Evolutionary conservation across 2,797 vertebrate genomes (phyloP).

Genomic region (Aulostomus chinensis): DNA sequence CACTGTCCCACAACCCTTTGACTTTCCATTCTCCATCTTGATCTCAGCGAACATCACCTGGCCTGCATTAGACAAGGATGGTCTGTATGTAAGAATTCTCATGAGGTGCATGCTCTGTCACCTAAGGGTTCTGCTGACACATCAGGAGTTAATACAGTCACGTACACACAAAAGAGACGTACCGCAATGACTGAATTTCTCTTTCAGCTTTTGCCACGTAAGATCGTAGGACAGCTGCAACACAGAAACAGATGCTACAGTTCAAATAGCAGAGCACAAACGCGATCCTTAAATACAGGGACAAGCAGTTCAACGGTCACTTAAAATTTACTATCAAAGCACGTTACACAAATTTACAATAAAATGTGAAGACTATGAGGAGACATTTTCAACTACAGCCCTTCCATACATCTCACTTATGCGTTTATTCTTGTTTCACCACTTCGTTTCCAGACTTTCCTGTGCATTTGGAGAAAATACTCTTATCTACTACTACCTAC

Average conservation of each 20-base stretch:
- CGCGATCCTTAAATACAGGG: background rate
- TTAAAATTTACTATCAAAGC: too few species aligned
- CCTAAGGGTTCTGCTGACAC: too few species aligned
- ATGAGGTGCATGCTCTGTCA: too few species aligned
- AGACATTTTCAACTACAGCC: background rate
- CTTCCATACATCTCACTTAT: too few species aligned
- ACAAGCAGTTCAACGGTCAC: too few species aligned
- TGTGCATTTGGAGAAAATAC: too few species aligned
- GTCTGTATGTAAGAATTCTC: background rate
- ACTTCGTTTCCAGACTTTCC: too few species aligned
- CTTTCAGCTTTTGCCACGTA: conserved; percentile 98
- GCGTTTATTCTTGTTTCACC: too few species aligned
- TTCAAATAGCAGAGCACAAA: background rate
- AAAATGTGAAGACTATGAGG: background rate
- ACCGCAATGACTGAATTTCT: conserved; percentile 98
- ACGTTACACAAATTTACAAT: background rate
- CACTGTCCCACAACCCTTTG: conserved; percentile 97
- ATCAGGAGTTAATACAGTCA: too few species aligned
- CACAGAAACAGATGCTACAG: conserved; percentile 40
- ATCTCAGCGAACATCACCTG: conserved; percentile 99
- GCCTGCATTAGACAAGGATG: conserved; percentile 73
- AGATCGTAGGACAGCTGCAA: conserved; percentile 97
- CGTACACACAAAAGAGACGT: conserved; percentile 71
- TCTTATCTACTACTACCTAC: too few species aligned
- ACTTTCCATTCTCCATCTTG: conserved; percentile 98